Evolutionary conservation across 2,888 invertebrate genomes (phyloP), one percentile per base, ranked within the genome.

Genomic region (Schrankia costaestrigalis): DNA sequence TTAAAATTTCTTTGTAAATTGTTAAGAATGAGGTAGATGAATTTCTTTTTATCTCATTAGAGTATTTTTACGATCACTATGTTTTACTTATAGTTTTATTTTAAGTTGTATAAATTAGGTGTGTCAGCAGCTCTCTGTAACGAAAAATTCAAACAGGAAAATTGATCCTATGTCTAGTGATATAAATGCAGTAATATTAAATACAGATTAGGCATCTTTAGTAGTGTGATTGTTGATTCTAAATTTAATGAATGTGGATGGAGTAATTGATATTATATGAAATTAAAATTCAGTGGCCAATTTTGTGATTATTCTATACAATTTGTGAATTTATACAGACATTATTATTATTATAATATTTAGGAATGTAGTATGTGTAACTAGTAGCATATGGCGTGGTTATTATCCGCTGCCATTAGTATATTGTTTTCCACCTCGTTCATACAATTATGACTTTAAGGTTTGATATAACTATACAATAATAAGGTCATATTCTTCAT

Each of bases 271-370:
- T 40, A 24, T 35, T 52, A 54, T 60, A 59, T 57, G 34, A 61
- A 65, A 62, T 58, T 65, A 49, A 58, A 68, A 71, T 69, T 68
- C 71, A 73, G 78, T 70, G 79, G 85, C 86, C 84, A 85, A 84
- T 30, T 78, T 85, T 80, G 83, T 74, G 66, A 79, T 74, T 76
- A 26, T 25, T 25, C 58, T 84, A 79, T 85, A 84, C 82, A 78
- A 67, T 81, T 83, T 83, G 77, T 83, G 83, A 79, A 80, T 78
- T 73, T 85, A 81, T 85, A 84, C 79, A 79, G 69, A 78, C 78
- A 71, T 76, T 64, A 78, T 74, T 68, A 66, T 26, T 82, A 77
- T 71, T 69, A 64, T 83, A 77, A 74, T 70, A 73, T 75, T 76
- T 84, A 82, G 79, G 78, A 41, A 60, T 65, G 77, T 84, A 85